Conservation (phyloP, 2,888 invertebrate species). For the Latrodectus hesperus region DNA sequence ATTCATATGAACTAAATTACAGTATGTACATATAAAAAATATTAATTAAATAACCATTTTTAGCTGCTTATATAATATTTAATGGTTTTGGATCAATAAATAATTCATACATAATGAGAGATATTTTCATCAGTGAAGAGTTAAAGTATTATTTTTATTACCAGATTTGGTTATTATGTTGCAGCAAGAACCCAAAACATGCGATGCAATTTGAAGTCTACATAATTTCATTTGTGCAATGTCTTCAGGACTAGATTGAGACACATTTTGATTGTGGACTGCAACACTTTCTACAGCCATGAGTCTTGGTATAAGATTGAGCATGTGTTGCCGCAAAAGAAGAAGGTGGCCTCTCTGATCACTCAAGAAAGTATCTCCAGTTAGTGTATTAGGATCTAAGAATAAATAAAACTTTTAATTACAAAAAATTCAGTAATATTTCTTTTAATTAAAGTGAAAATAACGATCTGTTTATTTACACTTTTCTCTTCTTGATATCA, state of each 20-base stretch:
- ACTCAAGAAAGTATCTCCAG: constrained; percentile 47
- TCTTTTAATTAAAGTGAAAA: too few species aligned
- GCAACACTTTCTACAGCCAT: constrained; percentile 34
- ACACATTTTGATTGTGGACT: background rate
- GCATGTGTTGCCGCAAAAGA: constrained; percentile 56
- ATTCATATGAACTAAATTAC: too few species aligned
- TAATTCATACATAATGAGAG: too few species aligned
- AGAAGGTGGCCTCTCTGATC: constrained; percentile 61
- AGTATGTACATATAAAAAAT: too few species aligned
- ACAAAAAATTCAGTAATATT: background rate
- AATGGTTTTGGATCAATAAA: too few species aligned
- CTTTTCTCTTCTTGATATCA: too few species aligned
- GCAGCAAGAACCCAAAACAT: constrained; percentile 56
- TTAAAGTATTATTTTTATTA: background rate
- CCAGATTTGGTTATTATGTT: constrained; percentile 55
- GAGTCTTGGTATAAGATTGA: constrained; percentile 51
- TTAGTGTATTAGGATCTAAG: constrained; percentile 37
- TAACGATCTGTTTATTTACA: too few species aligned
- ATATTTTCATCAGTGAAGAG: too few species aligned
- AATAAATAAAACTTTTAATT: background rate
- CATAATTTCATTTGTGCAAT: constrained; percentile 44
- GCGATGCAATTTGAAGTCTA: constrained; percentile 51
- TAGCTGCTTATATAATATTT: too few species aligned
- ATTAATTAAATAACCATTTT: too few species aligned
- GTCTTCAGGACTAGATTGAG: constrained; percentile 26